A percentile compares a stretch with the other conserved stretches of the same genome.
Evolutionary conservation across 1,140 invertebrate species (phyloP).

Genomic region (Bombus affinis): DNA sequence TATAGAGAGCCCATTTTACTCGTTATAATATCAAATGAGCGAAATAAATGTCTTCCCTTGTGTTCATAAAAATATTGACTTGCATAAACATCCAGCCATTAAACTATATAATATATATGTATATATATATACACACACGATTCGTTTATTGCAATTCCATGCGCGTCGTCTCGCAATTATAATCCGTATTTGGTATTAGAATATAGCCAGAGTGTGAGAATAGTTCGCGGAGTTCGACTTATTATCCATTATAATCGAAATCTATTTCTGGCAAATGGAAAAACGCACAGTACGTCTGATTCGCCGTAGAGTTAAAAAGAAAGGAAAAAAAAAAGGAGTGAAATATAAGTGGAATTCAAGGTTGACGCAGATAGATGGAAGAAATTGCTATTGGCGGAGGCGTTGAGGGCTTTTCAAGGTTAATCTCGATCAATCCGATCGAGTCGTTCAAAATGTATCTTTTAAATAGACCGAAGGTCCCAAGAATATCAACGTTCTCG

Average conservation of each 20-base stretch:
- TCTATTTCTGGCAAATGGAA: neutral
- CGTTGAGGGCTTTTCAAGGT: neutral
- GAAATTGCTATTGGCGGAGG: neutral
- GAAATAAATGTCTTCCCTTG: neutral
- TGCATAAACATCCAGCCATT: neutral
- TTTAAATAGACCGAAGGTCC: neutral
- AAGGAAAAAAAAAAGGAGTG: no score
- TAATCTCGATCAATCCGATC: slow-evolving; percentile 6
- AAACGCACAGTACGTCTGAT: neutral
- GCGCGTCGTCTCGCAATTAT: neutral
- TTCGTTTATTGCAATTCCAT: neutral
- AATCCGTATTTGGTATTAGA: neutral
- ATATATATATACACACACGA: neutral
- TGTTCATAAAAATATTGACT: neutral
- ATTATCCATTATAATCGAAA: neutral
- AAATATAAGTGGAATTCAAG: neutral
- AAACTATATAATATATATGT: neutral
- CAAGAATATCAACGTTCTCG: neutral
- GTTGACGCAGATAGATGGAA: slow-evolving; percentile 3
- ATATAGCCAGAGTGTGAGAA: neutral
- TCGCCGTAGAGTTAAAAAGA: neutral
- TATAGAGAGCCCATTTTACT: neutral
- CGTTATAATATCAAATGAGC: neutral
- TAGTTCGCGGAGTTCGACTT: neutral
- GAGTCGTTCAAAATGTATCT: slow-evolving; percentile 5